phyloP scores from a whole-genome alignment of 2,888 invertebrate species.

The Neoaliturus tenellus region DNA sequence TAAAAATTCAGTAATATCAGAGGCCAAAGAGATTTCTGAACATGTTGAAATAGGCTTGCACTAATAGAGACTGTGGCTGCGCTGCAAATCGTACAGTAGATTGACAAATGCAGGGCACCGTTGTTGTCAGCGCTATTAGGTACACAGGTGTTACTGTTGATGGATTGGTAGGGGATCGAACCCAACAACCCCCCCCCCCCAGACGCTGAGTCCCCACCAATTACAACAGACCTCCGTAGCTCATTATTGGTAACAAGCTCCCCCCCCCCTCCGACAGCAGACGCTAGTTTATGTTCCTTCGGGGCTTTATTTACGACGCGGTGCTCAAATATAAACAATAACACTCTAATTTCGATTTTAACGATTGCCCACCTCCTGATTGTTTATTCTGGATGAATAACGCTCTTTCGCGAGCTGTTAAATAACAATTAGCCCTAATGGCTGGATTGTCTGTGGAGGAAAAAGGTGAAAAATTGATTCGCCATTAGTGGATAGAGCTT shows the following conservation, averaged over 20 bases:
- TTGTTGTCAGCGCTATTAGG: constrained; percentile 37
- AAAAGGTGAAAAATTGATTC: no score
- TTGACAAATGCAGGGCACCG: neutral
- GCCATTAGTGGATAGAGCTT: no score
- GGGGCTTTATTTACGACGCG: constrained; percentile 48
- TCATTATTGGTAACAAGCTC: constrained; percentile 29
- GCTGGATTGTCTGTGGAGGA: neutral
- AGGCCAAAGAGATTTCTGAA: no score
- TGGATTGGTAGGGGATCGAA: constrained; percentile 41
- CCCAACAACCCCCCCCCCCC: constrained; percentile 43
- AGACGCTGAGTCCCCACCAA: constrained; percentile 19
- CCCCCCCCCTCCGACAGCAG: neutral
- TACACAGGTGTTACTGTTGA: constrained; percentile 51
- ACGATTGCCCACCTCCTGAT: constrained; percentile 23
- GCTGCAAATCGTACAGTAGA: neutral
- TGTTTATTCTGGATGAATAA: constrained; percentile 33
- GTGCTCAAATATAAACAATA: constrained; percentile 54
- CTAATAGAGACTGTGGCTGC: neutral
- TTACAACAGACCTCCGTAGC: constrained; percentile 21
- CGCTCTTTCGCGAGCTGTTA: constrained; percentile 11
- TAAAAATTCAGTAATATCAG: no score
- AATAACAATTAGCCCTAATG: constrained; percentile 41
- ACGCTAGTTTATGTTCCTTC: constrained; percentile 41
- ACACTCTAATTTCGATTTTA: constrained; percentile 51
- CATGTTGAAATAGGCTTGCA: no score